phyloP scores from a whole-genome alignment of 2,888 invertebrate genomes.

The Callyntrura guangdongensis region DNA sequence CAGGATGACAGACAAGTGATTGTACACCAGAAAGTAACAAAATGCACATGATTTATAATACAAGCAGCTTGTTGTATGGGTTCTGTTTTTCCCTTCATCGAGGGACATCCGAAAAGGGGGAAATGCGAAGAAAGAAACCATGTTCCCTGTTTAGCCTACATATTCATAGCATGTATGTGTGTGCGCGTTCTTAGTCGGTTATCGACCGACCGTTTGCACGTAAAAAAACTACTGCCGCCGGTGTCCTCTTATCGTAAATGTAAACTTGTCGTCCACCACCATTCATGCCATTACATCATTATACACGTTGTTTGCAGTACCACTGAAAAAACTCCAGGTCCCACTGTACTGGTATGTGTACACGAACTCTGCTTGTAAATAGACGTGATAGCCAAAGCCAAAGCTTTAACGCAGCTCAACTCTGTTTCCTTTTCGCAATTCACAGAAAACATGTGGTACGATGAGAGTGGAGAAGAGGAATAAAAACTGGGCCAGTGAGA shows the following conservation, averaged over 20 bases:
- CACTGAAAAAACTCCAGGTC: background rate
- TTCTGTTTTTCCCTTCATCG: no score
- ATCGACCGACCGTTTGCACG: constrained; percentile 23
- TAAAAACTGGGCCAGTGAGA: constrained; percentile 38
- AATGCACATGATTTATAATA: no score
- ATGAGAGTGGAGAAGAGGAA: background rate
- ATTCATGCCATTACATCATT: background rate
- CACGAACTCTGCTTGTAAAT: no score
- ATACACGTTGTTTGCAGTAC: background rate
- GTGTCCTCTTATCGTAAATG: background rate
- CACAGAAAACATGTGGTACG: background rate
- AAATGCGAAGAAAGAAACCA: background rate
- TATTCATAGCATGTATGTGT: background rate
- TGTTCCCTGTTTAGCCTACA: background rate
- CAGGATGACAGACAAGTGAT: no score
- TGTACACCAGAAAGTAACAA: no score
- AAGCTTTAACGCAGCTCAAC: background rate
- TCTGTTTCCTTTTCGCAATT: constrained; percentile 6
- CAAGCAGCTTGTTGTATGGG: no score
- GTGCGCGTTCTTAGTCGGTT: background rate
- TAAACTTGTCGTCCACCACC: background rate
- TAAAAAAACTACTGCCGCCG: background rate
- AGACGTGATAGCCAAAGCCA: no score
- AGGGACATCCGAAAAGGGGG: background rate
- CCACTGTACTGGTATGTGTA: no score